phyloP scores from a whole-genome alignment of 2,113 vertebrate species.

The Myanophis thanlyinensis region DNA sequence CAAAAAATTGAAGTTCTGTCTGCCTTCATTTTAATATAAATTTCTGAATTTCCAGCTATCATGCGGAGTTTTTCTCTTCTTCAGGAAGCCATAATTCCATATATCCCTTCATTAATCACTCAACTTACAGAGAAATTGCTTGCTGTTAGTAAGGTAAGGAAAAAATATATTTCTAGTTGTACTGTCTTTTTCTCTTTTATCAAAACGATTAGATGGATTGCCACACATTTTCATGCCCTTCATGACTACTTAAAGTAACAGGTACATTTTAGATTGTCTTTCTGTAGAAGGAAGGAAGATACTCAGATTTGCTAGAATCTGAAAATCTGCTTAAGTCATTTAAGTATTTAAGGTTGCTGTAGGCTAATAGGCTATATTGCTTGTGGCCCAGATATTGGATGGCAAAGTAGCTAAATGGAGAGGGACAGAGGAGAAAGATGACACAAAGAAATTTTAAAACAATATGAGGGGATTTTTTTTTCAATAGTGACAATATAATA shows the following conservation, averaged over 20 bases:
- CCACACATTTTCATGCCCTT: background rate
- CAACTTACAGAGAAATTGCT: constrained; percentile 97
- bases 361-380: background rate
- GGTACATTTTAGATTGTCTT: background rate
- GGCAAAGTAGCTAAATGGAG: background rate
- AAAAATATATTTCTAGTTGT: background rate
- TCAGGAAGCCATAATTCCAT: constrained; percentile 94
- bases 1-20: background rate
- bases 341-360: background rate
- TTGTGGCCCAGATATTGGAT: background rate
- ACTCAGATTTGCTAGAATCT: background rate
- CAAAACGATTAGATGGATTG: background rate
- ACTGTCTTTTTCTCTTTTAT: background rate
- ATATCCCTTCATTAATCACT: constrained; percentile 92
- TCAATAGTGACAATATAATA: background rate
- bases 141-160: constrained; percentile 93
- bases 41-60: constrained; percentile 80
- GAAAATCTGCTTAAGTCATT: background rate
- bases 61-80: constrained; percentile 99
- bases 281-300: background rate
- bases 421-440: background rate
- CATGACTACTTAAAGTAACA: background rate
- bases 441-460: background rate
- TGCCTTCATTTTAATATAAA: constrained; percentile 2
- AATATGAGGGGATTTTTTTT: background rate